Evolutionary conservation across 2,113 vertebrate genomes (phyloP), one percentile per base, ranked within the genome.

Genomic region (Asarcornis scutulata): DNA sequence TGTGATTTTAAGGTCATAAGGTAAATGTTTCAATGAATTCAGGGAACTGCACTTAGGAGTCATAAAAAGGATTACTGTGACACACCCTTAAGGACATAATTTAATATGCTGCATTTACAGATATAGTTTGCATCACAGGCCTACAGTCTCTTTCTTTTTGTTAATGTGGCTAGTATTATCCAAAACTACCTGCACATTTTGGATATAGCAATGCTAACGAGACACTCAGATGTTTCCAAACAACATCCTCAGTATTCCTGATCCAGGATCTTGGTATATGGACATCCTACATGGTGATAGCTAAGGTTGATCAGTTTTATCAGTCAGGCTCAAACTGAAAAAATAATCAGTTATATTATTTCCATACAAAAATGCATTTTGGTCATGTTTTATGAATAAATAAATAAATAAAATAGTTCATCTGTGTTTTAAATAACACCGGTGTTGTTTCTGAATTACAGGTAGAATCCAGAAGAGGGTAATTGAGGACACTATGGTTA

Each of bases 141-240:
- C 58, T 77, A 55, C 21, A 10, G 38, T 21, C 11, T 55, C 18
- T 23, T 48, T 21, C 40, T 75, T 55, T 62, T 27, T 7, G 22
- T 29, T 71, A 9, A 13, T 14, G 0, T 32, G 50, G 26, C 1
- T 2, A 25, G 14, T 25, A 36, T 40, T 32, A 17, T 12, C 20
- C 32, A 6, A 86, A 84, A 38, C 5, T 46, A 44, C 13, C 4
- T 62, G 18, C 31, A 42, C 6, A 1, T 7, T 4, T 4, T 18
- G 58, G 29, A 15, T 27, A 0, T 4, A 17, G 2, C 11, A 69
- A 40, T 21, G 29, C 9, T 53, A 52, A 40, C 18, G 12, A 84
- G 59, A 81, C 18, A 5, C 56, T 74, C 12, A 1, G 13, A 8
- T 9, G 20, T 29, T 74, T 71, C 68, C 44, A 86, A 62, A 69